Evolutionary conservation across 2,888 invertebrate genomes (phyloP).

Genomic region (Pycnomerus fuliginosus): DNA sequence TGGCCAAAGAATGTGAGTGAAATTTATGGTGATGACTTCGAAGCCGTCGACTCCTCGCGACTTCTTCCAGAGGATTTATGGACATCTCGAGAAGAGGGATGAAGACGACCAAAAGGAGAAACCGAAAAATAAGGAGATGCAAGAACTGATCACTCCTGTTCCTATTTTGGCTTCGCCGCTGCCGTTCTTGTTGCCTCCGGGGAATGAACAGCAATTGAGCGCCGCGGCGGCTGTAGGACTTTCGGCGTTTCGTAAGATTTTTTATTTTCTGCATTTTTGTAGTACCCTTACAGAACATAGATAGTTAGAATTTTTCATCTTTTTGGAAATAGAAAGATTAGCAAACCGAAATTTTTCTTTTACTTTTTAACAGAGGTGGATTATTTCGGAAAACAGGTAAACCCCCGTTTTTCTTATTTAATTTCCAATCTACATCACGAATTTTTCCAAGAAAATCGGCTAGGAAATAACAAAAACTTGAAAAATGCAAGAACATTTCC

Average conservation of each 20-base stretch:
- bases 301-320: too few species aligned
- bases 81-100: constrained; percentile 63
- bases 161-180: constrained; percentile 46
- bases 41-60: constrained; percentile 75
- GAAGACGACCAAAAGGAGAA: constrained; percentile 23
- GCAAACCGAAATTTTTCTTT: too few species aligned
- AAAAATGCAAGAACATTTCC: too few species aligned
- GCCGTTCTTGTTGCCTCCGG: constrained; percentile 46
- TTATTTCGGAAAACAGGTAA: too few species aligned
- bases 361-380: too few species aligned
- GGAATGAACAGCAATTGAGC: constrained; percentile 49
- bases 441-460: too few species aligned
- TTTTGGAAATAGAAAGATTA: too few species aligned
- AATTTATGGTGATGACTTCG: constrained; percentile 34
- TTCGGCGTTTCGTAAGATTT: constrained; percentile 56
- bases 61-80: constrained; percentile 79
- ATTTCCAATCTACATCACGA: too few species aligned
- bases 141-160: constrained; percentile 44
- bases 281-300: constrained; percentile 1
- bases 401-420: too few species aligned
- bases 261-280: constrained; percentile 10
- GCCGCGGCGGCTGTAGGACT: constrained; percentile 60
- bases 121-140: constrained; percentile 30
- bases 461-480: too few species aligned
- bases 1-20: constrained; percentile 5